Evolutionary conservation across 2,888 invertebrate genomes (phyloP).

Genomic region (Pseudococcus jackbeardsleyi): DNA sequence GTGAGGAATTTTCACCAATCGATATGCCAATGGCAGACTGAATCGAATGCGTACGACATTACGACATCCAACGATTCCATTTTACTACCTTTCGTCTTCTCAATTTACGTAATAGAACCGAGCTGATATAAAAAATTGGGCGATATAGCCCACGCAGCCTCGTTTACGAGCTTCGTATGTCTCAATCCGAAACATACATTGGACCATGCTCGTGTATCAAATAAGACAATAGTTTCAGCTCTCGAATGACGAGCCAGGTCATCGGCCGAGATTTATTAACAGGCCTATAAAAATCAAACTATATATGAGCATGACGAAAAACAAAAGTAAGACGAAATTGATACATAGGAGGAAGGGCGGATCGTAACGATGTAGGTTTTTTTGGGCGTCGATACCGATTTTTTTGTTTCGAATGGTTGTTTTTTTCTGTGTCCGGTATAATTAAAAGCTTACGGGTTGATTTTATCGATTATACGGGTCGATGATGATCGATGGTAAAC

Average conservation of each 20-base stretch:
- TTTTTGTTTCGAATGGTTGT: not conserved
- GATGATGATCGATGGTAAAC: slow-evolving; percentile 30
- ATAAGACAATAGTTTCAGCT: not conserved
- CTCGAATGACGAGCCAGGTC: not conserved
- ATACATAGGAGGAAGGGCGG: slow-evolving; percentile 28
- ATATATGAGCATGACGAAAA: not conserved
- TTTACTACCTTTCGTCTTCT: not conserved
- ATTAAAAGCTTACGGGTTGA: slow-evolving; percentile 42
- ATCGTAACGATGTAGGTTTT: not conserved
- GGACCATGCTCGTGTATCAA: not conserved
- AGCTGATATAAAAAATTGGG: not conserved
- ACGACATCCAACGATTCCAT: slow-evolving; percentile 1
- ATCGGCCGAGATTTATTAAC: slow-evolving; percentile 26
- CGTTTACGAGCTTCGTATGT: slow-evolving; percentile 1
- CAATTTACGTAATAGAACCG: not conserved
- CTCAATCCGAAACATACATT: not conserved
- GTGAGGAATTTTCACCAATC: not conserved
- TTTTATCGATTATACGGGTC: slow-evolving; percentile 5
- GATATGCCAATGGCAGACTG: not conserved
- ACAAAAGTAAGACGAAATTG: slow-evolving; percentile 18
- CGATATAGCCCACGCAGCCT: slow-evolving; percentile 27
- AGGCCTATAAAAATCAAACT: slow-evolving; percentile 6
- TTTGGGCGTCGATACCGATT: slow-evolving; percentile 12
- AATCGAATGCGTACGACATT: not conserved
- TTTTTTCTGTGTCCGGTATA: slow-evolving; percentile 25